These are phyloP conservation scores for Alectura lathami DNA, from an alignment of 2,113 vertebrate species.

Conservation along the genomic window DNA sequence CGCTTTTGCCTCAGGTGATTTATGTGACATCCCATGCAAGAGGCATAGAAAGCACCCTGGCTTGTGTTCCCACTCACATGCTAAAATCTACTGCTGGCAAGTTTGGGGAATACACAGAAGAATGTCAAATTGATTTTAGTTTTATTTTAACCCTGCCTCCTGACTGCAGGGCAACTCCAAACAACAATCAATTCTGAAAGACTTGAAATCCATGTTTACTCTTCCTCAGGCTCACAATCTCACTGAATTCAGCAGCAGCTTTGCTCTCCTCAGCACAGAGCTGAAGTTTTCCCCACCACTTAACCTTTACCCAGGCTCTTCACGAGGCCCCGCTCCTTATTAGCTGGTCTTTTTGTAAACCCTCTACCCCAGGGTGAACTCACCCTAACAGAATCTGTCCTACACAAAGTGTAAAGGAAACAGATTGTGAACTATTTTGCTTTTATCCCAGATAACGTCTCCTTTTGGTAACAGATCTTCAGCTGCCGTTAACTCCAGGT, in stretches of 20 bases:
- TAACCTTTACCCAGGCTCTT: conserved; percentile 27
- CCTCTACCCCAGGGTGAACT: background rate
- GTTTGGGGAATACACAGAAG: background rate
- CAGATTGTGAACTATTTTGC: conserved; percentile 6
- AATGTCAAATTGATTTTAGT: background rate
- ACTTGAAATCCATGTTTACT: background rate
- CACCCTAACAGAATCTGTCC: background rate
- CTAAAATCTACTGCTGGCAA: background rate
- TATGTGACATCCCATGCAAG: background rate
- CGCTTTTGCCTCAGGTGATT: background rate
- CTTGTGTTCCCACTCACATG: background rate
- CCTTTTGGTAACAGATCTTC: background rate
- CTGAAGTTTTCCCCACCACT: background rate
- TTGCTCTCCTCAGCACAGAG: background rate
- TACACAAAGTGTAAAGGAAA: background rate
- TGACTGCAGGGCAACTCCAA: background rate
- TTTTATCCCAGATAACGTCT: conserved; percentile 30
- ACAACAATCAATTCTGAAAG: background rate
- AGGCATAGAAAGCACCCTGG: background rate
- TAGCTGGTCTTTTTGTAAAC: background rate
- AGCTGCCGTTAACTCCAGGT: background rate
- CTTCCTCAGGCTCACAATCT: background rate
- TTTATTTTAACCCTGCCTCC: background rate
- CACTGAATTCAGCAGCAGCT: background rate
- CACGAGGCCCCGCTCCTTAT: conserved; percentile 11